Evolutionary conservation across 2,797 vertebrate species (phyloP).

Genomic region (Amazona ochrocephala): DNA sequence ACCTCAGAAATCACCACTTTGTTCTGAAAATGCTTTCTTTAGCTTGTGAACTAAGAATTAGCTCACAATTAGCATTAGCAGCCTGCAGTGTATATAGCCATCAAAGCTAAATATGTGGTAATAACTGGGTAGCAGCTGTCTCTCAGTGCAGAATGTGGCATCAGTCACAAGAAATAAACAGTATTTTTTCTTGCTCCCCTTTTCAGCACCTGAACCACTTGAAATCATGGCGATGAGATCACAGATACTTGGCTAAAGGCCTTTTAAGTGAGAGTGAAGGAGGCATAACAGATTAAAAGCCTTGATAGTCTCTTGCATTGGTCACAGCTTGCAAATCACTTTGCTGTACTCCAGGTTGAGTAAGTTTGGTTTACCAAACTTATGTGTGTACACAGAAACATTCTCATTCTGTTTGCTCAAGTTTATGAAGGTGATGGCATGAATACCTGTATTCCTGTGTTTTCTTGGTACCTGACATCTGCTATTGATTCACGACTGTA

Average conservation of each 20-base stretch:
- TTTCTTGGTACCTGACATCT: background rate
- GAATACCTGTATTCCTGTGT: background rate
- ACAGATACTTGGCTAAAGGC: background rate
- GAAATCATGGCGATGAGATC: background rate
- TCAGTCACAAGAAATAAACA: background rate
- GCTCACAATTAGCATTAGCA: background rate
- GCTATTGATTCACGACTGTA: background rate
- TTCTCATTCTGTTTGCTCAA: background rate
- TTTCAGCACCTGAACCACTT: background rate
- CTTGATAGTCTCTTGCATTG: background rate
- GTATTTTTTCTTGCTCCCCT: background rate
- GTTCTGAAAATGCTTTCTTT: background rate
- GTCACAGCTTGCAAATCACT: background rate
- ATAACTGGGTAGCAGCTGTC: background rate
- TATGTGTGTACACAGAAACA: background rate
- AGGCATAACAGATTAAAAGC: background rate
- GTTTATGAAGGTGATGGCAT: background rate
- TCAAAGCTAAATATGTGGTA: background rate
- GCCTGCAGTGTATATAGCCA: background rate
- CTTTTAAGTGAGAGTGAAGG: background rate
- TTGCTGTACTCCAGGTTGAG: background rate
- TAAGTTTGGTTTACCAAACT: background rate
- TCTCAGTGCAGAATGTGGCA: background rate
- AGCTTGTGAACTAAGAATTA: background rate
- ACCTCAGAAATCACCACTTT: background rate